A percentile compares a stretch with the other conserved stretches of the same genome.
Conservation (phyloP, 2,113 vertebrate species). For the Trochalopteron elliotii region DNA sequence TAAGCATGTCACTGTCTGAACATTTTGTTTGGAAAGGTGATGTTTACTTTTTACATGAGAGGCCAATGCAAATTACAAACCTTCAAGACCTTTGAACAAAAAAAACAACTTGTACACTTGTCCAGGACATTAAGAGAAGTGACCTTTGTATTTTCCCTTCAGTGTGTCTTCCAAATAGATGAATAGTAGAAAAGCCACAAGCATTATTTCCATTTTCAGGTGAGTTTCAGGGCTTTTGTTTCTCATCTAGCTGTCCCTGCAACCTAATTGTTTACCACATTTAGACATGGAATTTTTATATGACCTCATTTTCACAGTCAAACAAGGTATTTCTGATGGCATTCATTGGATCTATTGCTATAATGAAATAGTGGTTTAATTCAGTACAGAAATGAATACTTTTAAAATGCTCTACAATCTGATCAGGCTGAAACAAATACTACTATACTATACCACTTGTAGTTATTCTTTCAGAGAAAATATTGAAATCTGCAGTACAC, state of each 20-base stretch:
- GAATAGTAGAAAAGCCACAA: neutral
- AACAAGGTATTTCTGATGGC: neutral
- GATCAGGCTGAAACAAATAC: neutral
- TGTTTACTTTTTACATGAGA: neutral
- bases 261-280: neutral
- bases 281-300: neutral
- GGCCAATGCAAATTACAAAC: neutral
- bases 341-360: neutral
- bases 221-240: neutral
- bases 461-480: neutral
- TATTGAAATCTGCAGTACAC: neutral
- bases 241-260: neutral
- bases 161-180: neutral
- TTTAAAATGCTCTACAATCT: neutral
- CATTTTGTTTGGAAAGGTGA: neutral
- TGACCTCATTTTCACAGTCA: neutral
- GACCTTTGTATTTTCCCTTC: neutral
- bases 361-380: neutral
- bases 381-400: neutral
- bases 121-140: neutral
- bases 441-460: neutral
- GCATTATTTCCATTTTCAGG: neutral
- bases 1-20: neutral
- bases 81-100: neutral
- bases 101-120: neutral